Conservation (phyloP, 2,113 vertebrate species). For the Sinocyclocheilus grahami region DNA sequence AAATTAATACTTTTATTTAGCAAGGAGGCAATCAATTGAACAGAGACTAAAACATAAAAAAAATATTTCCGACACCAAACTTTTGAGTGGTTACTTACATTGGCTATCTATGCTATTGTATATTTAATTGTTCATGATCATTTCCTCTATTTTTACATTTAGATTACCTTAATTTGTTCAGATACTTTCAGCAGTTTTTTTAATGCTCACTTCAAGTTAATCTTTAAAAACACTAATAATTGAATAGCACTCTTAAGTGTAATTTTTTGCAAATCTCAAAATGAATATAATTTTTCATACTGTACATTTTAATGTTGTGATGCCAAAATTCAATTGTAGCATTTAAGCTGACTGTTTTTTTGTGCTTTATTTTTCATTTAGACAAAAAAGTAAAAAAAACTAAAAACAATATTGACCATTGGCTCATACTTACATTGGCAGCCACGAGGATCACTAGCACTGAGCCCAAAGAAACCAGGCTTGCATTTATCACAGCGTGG, state of each 20-base stretch:
- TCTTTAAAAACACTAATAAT: background rate
- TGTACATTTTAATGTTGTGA: background rate
- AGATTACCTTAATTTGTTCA: background rate
- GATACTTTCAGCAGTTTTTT: no score
- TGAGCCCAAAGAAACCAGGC: constrained; percentile 85
- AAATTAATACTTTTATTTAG: no score
- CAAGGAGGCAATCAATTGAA: no score
- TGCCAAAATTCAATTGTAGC: background rate
- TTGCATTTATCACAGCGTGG: constrained; percentile 87
- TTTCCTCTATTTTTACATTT: background rate
- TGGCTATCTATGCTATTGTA: background rate
- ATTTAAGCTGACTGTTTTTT: background rate
- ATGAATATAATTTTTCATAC: background rate
- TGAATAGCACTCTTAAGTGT: background rate
- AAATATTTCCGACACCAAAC: background rate
- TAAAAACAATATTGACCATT: no score
- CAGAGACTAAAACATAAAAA: background rate
- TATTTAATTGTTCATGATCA: background rate
- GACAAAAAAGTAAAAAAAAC: background rate
- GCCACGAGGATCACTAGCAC: constrained; percentile 76
- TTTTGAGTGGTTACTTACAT: background rate
- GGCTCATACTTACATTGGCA: constrained; percentile 82
- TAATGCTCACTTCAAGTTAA: background rate
- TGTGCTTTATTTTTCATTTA: background rate
- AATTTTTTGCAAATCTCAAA: background rate